These are phyloP conservation scores for Drosophila mimica DNA, from an alignment of 2,888 invertebrate species.

Conservation along the genomic window DNA sequence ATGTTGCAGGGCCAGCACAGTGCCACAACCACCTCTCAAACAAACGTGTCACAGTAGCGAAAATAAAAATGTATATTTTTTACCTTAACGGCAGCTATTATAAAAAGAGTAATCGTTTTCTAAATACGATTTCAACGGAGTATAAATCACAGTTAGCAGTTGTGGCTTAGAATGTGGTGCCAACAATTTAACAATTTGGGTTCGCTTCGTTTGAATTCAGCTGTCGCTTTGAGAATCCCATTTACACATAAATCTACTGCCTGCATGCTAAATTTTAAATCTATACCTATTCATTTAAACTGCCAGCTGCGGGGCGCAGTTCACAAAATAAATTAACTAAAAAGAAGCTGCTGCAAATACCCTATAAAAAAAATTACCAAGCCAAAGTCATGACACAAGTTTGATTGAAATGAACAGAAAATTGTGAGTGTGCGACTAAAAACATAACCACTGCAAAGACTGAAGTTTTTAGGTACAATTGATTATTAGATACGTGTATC, in stretches of 20 bases:
- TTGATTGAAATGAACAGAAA: background rate
- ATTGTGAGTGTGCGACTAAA: background rate
- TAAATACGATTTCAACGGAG: conserved; percentile 56
- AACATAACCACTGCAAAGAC: background rate
- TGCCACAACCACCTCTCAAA: background rate
- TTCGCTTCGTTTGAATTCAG: conserved; percentile 20
- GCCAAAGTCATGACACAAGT: background rate
- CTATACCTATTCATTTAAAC: conserved; percentile 13
- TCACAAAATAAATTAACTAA: background rate
- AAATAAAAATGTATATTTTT: conserved; percentile 24
- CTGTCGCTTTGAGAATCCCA: conserved; percentile 33
- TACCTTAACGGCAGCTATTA: conserved; percentile 30
- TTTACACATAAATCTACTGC: conserved; percentile 2
- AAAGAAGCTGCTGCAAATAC: background rate
- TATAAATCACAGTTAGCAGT: conserved; percentile 52
- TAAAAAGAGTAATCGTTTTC: conserved; percentile 33
- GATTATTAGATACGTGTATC: background rate
- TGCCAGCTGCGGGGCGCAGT: background rate
- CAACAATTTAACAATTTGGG: conserved; percentile 31
- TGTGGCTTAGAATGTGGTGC: conserved; percentile 16
- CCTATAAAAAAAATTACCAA: background rate
- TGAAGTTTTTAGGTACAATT: background rate
- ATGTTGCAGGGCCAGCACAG: conserved; percentile 6
- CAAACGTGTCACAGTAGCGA: conserved; percentile 4
- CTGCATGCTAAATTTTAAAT: conserved; percentile 10